Base-by-base conservation (phyloP, 92 coral and sea anemone genomes). In the Scolanthus callimorphus region DNA sequence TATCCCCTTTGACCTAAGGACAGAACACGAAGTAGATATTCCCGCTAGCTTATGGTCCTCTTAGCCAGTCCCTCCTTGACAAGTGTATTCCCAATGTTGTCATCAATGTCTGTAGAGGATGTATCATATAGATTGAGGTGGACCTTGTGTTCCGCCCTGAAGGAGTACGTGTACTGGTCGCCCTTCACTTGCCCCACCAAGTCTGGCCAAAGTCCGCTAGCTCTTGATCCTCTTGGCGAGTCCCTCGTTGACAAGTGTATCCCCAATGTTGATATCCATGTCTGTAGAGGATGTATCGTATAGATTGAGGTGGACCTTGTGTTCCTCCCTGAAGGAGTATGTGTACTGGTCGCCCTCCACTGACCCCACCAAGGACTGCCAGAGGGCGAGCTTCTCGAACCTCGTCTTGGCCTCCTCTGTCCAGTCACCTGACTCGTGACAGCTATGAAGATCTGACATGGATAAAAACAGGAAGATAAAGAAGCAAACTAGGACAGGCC, bases 81-180 rank as follows among this genome's bases (percentile, higher is more conserved):
- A 10, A 92, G 71, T 17, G 77, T 78, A 25, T 88, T 71, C 1
- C 94, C 85, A 23, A 94, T 55, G 27, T 63, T 52, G 15, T 88
- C 22, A 44, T 94, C 99, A n/a, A n/a, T n/a, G 2, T 74, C 59
- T 3, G 62, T 70, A 2, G 70, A 59, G 0, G 90, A 83, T 0
- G 99, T 94, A 56, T 94, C 96, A 39, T 65, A 88, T 20, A 94
- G 75, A 45, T 77, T 81, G 23, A 94, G 46, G 3, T 62, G 76
- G 2, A 88, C 49, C 59, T 65, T 69, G 1, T 62, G 63, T 39
- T 87, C 90, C 30, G 77, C 96, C 23, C 70, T 57, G 23, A 71
- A 58, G 0, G 60, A 59, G 29, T 52, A 65, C 8, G 41, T 24
- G 21, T 69, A 67, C 44, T 69, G 64, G 57, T 59, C 85, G 12